These are phyloP conservation scores for Drosophila trapezifrons DNA, from an alignment of 1,140 invertebrate species.

Conservation along the genomic window DNA sequence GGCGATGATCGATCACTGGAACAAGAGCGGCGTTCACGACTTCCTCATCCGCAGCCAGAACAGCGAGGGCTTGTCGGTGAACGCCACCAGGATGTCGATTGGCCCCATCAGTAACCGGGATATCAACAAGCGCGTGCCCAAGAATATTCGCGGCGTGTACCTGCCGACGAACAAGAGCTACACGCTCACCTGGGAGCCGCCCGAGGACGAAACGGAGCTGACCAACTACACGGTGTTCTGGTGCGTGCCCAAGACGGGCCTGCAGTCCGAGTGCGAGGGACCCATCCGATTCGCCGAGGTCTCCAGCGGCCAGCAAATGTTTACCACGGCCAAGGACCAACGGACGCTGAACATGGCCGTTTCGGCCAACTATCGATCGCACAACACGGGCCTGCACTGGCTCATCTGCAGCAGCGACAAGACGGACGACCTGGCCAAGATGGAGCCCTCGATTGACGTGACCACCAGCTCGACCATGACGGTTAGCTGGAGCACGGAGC, in stretches of 20 bases:
- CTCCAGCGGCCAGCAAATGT: constrained; percentile 31
- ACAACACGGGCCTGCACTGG: constrained; percentile 78
- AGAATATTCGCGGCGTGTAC: constrained; percentile 70
- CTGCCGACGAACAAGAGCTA: constrained; percentile 65
- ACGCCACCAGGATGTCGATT: constrained; percentile 63
- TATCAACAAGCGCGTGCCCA: constrained; percentile 36
- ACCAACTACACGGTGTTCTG: constrained; percentile 76
- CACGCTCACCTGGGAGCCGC: constrained; percentile 72
- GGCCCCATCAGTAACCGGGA: constrained; percentile 50
- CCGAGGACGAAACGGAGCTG: constrained; percentile 42
- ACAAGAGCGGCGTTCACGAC: constrained; percentile 47
- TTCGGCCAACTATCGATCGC: constrained; percentile 66
- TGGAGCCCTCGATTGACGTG: constrained; percentile 67
- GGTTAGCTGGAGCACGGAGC: constrained; percentile 68
- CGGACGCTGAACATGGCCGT: constrained; percentile 66
- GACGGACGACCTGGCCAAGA: constrained; percentile 68
- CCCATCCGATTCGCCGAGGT: constrained; percentile 68
- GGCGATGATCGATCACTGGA: constrained; percentile 63
- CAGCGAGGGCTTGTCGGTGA: constrained; percentile 52
- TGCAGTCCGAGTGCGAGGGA: constrained; percentile 66
- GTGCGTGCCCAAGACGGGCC: constrained; percentile 63
- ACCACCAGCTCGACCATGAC: constrained; percentile 47
- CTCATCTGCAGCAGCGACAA: constrained; percentile 66
- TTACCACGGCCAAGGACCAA: constrained; percentile 50
- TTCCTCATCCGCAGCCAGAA: constrained; percentile 68